phyloP scores from a whole-genome alignment of 2,888 invertebrate genomes.

The Diadegma fenestrale region DNA sequence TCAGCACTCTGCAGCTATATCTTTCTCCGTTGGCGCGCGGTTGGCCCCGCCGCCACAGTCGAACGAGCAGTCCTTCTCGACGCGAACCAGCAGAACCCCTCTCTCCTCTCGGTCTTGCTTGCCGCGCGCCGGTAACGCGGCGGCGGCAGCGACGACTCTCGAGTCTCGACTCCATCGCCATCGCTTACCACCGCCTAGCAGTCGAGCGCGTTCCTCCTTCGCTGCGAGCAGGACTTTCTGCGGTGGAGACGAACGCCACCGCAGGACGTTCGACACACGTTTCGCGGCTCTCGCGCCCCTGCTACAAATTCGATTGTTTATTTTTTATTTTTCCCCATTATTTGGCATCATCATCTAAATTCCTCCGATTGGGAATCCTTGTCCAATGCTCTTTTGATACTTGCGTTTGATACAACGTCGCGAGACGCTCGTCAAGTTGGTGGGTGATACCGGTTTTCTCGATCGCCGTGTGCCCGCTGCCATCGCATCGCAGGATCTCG shows the following conservation, averaged over 20 bases:
- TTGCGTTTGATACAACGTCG: too few relatives aligned
- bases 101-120: slow-evolving; percentile 57
- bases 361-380: too few relatives aligned
- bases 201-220: slow-evolving; percentile 73
- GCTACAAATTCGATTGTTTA: not conserved
- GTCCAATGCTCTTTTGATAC: too few relatives aligned
- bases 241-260: slow-evolving; percentile 39
- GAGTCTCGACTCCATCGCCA: slow-evolving; percentile 68
- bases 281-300: not conserved
- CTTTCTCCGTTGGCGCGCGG: slow-evolving; percentile 55
- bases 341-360: too few relatives aligned
- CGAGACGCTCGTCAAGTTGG: slow-evolving; percentile 51
- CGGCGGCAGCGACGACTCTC: slow-evolving; percentile 26
- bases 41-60: slow-evolving; percentile 53
- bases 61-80: slow-evolving; percentile 54
- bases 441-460: slow-evolving; percentile 68
- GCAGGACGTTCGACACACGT: slow-evolving; percentile 41
- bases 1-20: slow-evolving; percentile 49
- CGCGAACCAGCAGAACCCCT: slow-evolving; percentile 57
- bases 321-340: too few relatives aligned
- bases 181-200: slow-evolving; percentile 69
- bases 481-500: slow-evolving; percentile 63
- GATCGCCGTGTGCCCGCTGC: slow-evolving; percentile 45
- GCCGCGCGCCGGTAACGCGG: slow-evolving; percentile 52
- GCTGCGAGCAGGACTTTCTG: slow-evolving; percentile 66